Percentiles rank a stretch among this genome's conserved stretches.
These are phyloP conservation scores for Portunus trituberculatus DNA, from an alignment of 1,140 invertebrate genomes.

Conservation along the genomic window DNA sequence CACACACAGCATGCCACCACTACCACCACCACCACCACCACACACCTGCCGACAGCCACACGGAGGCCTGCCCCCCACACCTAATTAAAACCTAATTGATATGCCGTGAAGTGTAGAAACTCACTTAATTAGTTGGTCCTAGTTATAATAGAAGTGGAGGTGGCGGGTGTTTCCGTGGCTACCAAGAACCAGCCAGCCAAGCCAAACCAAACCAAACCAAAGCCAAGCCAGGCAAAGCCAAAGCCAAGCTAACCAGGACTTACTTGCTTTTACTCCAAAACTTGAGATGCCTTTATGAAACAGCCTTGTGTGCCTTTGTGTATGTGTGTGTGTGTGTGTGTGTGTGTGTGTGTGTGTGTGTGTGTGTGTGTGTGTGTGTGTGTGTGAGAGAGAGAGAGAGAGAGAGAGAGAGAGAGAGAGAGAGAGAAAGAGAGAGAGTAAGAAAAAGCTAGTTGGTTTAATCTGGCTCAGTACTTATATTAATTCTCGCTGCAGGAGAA, in stretches of 20 bases:
- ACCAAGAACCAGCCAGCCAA: not conserved
- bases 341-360: no score
- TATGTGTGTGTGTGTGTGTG: not conserved
- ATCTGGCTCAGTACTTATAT: no score
- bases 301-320: not conserved
- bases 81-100: constrained; percentile 51
- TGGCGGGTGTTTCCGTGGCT: not conserved
- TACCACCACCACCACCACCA: no score
- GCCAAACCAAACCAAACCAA: not conserved
- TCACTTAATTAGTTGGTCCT: constrained; percentile 26
- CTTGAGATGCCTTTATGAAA: not conserved
- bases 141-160: constrained; percentile 25
- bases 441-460: no score
- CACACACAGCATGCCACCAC: no score
- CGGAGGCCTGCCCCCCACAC: not conserved
- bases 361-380: no score
- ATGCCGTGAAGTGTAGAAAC: constrained; percentile 44
- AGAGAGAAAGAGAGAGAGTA: no score
- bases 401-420: no score
- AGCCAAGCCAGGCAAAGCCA: not conserved
- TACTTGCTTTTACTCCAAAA: not conserved
- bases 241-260: not conserved
- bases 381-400: no score
- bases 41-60: not conserved
- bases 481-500: no score